Conservation (phyloP, 2,113 vertebrate genomes). For the Columba livia region DNA sequence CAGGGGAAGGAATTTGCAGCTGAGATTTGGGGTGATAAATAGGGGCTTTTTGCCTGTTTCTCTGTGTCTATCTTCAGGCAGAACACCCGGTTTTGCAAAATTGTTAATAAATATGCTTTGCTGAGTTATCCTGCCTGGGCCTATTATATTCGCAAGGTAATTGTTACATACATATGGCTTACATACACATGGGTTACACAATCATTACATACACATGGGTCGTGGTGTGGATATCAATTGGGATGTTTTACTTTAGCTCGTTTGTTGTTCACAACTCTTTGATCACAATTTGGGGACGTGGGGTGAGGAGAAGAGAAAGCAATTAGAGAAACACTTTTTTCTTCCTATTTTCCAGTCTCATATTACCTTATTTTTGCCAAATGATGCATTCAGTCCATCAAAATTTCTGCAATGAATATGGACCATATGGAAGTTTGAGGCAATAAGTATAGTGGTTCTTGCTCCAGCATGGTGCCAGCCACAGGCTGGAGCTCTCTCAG, state of each 20-base stretch:
- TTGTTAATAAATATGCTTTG: too few species aligned
- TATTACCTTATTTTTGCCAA: background rate
- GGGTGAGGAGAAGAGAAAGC: too few species aligned
- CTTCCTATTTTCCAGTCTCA: background rate
- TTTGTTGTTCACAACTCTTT: background rate
- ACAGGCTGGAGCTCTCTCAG: background rate
- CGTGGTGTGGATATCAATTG: too few species aligned
- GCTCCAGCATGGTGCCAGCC: background rate
- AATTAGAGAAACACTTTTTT: background rate
- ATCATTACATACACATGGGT: background rate
- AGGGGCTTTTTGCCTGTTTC: too few species aligned
- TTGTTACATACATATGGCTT: background rate
- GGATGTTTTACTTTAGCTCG: background rate
- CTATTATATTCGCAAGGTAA: too few species aligned
- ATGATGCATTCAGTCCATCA: background rate
- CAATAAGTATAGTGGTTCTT: background rate
- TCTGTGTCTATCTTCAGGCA: too few species aligned
- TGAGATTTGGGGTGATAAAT: too few species aligned
- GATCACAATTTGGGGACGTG: background rate
- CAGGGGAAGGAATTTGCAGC: too few species aligned
- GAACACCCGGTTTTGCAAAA: too few species aligned
- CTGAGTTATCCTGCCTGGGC: too few species aligned
- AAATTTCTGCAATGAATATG: background rate
- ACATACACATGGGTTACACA: background rate
- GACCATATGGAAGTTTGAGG: background rate